Percentiles rank a stretch among this genome's conserved stretches.
Evolutionary conservation across 2,888 invertebrate genomes (phyloP).

Genomic region (Disparrhopalites patrizii): DNA sequence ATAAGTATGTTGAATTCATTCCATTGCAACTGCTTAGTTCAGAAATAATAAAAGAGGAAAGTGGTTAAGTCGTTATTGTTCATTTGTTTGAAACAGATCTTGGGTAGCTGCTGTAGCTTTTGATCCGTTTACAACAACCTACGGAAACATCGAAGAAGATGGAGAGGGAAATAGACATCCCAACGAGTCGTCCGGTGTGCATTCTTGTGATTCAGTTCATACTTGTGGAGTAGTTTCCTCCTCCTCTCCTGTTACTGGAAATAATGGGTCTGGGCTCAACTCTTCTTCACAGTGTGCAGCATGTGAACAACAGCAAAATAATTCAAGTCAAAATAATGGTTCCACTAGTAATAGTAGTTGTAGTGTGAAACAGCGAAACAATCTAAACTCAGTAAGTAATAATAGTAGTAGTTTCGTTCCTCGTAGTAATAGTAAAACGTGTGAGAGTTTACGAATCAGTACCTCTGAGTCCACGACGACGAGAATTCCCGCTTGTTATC

Average conservation of each 20-base stretch:
- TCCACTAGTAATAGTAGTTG: neutral
- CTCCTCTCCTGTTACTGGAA: neutral
- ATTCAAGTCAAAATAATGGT: neutral
- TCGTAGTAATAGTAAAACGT: conserved; percentile 40
- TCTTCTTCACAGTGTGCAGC: neutral
- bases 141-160: conserved; percentile 53
- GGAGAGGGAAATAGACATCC: conserved; percentile 51
- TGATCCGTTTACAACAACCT: conserved; percentile 76
- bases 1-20: conserved; percentile 38
- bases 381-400: conserved; percentile 8
- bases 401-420: conserved; percentile 21
- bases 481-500: conserved; percentile 61
- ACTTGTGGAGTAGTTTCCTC: conserved; percentile 10
- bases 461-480: conserved; percentile 46
- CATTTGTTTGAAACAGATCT: conserved; percentile 52
- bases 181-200: conserved; percentile 44
- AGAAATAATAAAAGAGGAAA: no score
- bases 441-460: conserved; percentile 27
- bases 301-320: neutral
- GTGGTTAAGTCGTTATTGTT: no score
- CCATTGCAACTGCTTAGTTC: neutral
- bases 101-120: conserved; percentile 98
- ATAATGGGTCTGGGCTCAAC: neutral
- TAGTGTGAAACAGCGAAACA: conserved; percentile 17
- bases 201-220: conserved; percentile 46